These are phyloP conservation scores for Bagarius yarrelli DNA, from an alignment of 2,113 vertebrate genomes.

Conservation along the genomic window DNA sequence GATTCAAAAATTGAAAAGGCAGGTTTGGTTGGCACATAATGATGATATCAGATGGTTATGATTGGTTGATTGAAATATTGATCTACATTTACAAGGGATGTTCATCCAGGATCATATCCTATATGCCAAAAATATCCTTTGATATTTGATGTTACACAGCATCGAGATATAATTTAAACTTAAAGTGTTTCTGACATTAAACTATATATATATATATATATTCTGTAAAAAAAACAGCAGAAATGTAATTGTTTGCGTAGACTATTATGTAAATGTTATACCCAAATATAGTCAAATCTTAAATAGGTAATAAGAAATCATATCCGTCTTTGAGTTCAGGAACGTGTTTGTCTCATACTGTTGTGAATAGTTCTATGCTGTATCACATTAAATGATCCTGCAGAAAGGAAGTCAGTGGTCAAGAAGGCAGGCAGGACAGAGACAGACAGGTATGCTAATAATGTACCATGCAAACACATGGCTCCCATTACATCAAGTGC, in stretches of 20 bases:
- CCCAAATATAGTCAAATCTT: slow-evolving; percentile 28
- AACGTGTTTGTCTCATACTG: slow-evolving; percentile 29
- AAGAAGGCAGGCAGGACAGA: slow-evolving; percentile 37
- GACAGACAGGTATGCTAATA: slow-evolving; percentile 56
- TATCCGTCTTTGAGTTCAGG: slow-evolving; percentile 37
- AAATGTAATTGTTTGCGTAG: not conserved
- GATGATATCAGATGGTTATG: too few species aligned
- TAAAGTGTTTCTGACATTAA: not conserved
- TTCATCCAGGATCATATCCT: too few species aligned
- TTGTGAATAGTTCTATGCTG: slow-evolving; percentile 22
- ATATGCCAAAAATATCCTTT: too few species aligned
- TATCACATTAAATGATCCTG: slow-evolving; percentile 38
- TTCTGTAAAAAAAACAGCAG: too few species aligned
- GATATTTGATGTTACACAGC: not conserved
- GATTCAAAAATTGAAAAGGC: too few species aligned
- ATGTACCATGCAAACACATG: slow-evolving; percentile 60
- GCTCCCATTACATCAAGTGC: slow-evolving; percentile 53
- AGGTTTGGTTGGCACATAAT: too few species aligned
- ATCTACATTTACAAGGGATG: too few species aligned
- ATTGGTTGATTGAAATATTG: too few species aligned
- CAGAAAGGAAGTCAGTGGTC: slow-evolving; percentile 39
- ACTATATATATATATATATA: not conserved
- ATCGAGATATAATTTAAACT: not conserved
- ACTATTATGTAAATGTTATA: slow-evolving; percentile 15
- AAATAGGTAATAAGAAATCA: slow-evolving; percentile 31